Evolutionary conservation across 2,113 vertebrate species (phyloP), one percentile per base, ranked within the genome.

Genomic region (Planiliza haematocheilus): DNA sequence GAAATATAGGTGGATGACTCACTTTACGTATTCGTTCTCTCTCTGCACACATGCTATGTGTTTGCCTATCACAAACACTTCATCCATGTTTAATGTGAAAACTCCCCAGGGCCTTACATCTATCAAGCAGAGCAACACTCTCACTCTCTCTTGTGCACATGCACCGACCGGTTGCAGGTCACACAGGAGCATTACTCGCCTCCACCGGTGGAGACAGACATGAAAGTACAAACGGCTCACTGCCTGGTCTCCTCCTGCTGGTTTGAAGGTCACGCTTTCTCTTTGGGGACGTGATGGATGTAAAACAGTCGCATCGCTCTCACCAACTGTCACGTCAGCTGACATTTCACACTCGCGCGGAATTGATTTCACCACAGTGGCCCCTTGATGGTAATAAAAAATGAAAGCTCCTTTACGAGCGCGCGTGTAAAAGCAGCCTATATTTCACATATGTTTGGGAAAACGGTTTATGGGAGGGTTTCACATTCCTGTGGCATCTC

Each of bases 191-290:
- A 24, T 53, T 11, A 12, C 51, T 56, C n/a, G 24, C 48, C 39
- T 73, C 41, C 49, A 56, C 36, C 7, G 2, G 4, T 46, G 41
- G 69, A 70, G 69, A 77, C 46, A 42, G 24, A 67, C 68, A 59
- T 64, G 17, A 59, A 80, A 77, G 66, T 60, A 57, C 38, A 78
- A 70, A 83, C 57, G 0, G 3, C 30, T 66, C 9, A 6, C 52
- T 56, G 17, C 10, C 1, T 30, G 10, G 65, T 42, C 38, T 30
- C 79, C 55, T 64, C 52, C 70, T 51, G 18, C 37, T 64, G 14
- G 56, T 64, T 58, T 77, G 74, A 88, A 90, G 90, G 84, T 90
- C 84, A 0, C 55, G 13, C 61, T 7, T 18, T 78, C 42, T 76
- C 78, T 76, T 48, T 24, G 60, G 72, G 62, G 64, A 78, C 49